Conservation (phyloP, 2,888 invertebrate genomes). For the Plemyria rubiginata region DNA sequence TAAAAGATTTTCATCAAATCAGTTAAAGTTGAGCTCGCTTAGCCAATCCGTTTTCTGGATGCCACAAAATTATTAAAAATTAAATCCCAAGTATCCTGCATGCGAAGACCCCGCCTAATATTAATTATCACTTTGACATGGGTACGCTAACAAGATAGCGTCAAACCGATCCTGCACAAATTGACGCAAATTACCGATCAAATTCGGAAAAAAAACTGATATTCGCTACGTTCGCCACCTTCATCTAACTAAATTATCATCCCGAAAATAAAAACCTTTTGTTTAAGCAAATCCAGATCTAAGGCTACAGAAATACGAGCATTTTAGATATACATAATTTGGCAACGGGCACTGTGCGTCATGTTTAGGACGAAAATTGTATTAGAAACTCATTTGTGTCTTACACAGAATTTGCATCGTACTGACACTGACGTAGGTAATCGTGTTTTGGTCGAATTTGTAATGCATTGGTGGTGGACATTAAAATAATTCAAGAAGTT, state of each 20-base stretch:
- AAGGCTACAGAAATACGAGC: neutral
- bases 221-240: constrained; percentile 52
- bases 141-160: constrained; percentile 34
- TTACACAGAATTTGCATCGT: constrained; percentile 41
- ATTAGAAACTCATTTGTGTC: constrained; percentile 33
- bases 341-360: neutral
- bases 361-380: constrained; percentile 24
- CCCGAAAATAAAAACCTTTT: no score
- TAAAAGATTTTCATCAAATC: no score
- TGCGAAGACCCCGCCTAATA: constrained; percentile 1
- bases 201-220: constrained; percentile 61
- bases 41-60: no score
- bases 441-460: neutral
- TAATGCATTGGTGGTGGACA: no score
- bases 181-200: constrained; percentile 59
- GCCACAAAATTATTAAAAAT: neutral
- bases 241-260: constrained; percentile 52
- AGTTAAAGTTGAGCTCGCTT: no score
- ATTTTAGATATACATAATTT: neutral
- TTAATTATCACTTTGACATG: constrained; percentile 24
- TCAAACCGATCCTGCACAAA: constrained; percentile 32
- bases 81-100: neutral
- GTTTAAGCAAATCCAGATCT: constrained; percentile 10
- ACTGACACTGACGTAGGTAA: neutral
- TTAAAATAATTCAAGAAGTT: no score